These are phyloP conservation scores for Hippocampus kuda DNA, from an alignment of 2,797 vertebrate genomes.

Conservation along the genomic window DNA sequence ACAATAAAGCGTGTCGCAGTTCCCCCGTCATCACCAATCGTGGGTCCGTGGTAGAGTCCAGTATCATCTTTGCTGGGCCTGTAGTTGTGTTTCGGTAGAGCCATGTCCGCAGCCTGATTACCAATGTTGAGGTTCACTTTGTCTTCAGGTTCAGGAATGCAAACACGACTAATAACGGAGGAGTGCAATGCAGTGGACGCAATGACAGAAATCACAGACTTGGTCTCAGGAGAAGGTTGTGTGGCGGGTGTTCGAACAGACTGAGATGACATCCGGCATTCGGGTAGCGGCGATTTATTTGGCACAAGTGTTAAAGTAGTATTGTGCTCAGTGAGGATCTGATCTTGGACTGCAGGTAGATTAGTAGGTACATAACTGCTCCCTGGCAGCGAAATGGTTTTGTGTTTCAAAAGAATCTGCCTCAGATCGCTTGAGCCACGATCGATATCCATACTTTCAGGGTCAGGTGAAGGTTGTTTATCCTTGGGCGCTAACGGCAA, in stretches of 20 bases:
- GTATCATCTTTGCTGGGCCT: constrained; percentile 74
- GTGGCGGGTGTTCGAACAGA: constrained; percentile 57
- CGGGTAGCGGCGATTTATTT: constrained; percentile 62
- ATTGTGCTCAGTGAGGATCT: constrained; percentile 61
- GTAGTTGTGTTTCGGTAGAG: constrained; percentile 74
- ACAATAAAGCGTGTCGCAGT: constrained; percentile 76
- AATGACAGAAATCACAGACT: constrained; percentile 79
- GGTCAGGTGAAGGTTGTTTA: constrained; percentile 69
- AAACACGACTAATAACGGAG: constrained; percentile 93
- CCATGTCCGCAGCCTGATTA: constrained; percentile 69
- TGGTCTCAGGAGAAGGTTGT: constrained; percentile 69
- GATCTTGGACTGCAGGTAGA: constrained; percentile 67
- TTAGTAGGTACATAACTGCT: constrained; percentile 36
- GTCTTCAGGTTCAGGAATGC: constrained; percentile 85
- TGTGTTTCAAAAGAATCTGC: constrained; percentile 92
- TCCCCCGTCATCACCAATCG: constrained; percentile 73
- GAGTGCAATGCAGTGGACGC: constrained; percentile 78
- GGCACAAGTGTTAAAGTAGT: constrained; percentile 37
- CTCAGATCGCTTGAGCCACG: constrained; percentile 82
- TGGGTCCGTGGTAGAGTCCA: constrained; percentile 73
- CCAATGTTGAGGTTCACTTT: constrained; percentile 70
- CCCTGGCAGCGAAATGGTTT: constrained; percentile 62
- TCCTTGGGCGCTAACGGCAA: constrained; percentile 56
- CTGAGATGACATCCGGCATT: constrained; percentile 63
- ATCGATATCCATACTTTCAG: constrained; percentile 75